Base-by-base conservation (phyloP, 2,888 invertebrate genomes). In the Chaitophorus viminalis region DNA sequence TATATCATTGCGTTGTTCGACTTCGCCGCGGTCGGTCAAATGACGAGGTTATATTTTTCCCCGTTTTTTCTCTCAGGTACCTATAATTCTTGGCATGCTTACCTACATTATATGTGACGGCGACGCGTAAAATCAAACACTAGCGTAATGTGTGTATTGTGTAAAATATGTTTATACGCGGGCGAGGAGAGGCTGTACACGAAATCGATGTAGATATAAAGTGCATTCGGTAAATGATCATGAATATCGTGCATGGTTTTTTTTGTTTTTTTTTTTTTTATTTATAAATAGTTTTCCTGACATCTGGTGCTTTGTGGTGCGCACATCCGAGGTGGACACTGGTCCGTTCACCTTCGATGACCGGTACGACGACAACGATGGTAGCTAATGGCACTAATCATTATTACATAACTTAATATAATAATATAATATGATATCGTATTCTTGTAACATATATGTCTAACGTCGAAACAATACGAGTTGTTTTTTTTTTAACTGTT, bases 301-400 rank as follows among this genome's bases (percentile, higher is more conserved):
- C n/a, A n/a, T n/a, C n/a, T n/a, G n/a, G n/a, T n/a, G n/a, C n/a
- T n/a, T 77, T 54, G 14, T 18, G 18, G 54, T 39, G 39, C 8
- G 8, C 39, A 11, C 39, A 39, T 11, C 8, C 25, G 33, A 25
- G 6, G n/a, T n/a, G n/a, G n/a, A n/a, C n/a, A n/a, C n/a, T 31
- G 33, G 78, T 78, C 60, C 60, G 36, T 78, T 78, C 78, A 60
- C 54, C 78, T 78, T 21, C 54, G 21, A 60, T 25, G n/a, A 60
- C n/a, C 36, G 36, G 36, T 8, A 33, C 77, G 77, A 78, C 36
- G 78, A 60, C 39, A 14, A 78, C 25, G 54, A 54, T 6, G 46
- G 46, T 14, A 46, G 46, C 46, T 46, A 46, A 46, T 46, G 46
- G 14, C 46, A 14, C 39, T 60, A 65, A 33, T 54, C 54, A 77